Conservation (phyloP, 2,888 invertebrate species). For the Bellardia bayeri region DNA sequence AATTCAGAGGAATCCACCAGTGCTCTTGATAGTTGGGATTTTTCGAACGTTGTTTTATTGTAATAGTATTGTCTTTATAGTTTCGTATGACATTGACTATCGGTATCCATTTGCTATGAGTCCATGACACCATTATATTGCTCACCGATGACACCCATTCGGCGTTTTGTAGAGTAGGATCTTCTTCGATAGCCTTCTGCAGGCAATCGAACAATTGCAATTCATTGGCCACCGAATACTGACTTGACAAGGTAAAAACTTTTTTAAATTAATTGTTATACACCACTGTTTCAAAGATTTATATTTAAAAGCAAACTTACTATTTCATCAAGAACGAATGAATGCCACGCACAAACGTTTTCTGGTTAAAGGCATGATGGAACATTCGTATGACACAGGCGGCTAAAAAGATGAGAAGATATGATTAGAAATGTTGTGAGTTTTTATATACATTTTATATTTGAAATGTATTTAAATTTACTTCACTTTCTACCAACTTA, state of each 20-base stretch:
- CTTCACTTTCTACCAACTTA: too few species aligned
- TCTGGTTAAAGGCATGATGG: slow-evolving; percentile 81
- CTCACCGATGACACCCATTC: slow-evolving; percentile 82
- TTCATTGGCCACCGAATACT: slow-evolving; percentile 81
- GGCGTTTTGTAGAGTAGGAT: slow-evolving; percentile 71
- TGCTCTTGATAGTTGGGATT: slow-evolving; percentile 76
- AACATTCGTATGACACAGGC: slow-evolving; percentile 83
- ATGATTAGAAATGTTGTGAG: background rate
- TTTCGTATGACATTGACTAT: slow-evolving; percentile 85
- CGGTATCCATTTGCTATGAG: slow-evolving; percentile 87
- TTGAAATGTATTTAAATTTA: too few species aligned
- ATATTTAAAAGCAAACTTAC: slow-evolving; percentile 78
- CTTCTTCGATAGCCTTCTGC: slow-evolving; percentile 78
- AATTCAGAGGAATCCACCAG: slow-evolving; percentile 83
- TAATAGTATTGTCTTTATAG: slow-evolving; percentile 85
- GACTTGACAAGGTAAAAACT: slow-evolving; percentile 79
- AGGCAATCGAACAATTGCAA: slow-evolving; percentile 79
- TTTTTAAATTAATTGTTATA: slow-evolving; percentile 81
- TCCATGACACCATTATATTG: slow-evolving; percentile 87
- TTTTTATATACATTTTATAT: background rate
- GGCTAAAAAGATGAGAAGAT: slow-evolving; percentile 66
- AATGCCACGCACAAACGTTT: slow-evolving; percentile 80
- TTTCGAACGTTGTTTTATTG: slow-evolving; percentile 85
- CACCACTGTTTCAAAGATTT: slow-evolving; percentile 74
- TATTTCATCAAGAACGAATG: slow-evolving; percentile 79